Evolutionary conservation across 2,797 vertebrate genomes (phyloP), one percentile per base, ranked within the genome.

Genomic region (Cuniculus paca): DNA sequence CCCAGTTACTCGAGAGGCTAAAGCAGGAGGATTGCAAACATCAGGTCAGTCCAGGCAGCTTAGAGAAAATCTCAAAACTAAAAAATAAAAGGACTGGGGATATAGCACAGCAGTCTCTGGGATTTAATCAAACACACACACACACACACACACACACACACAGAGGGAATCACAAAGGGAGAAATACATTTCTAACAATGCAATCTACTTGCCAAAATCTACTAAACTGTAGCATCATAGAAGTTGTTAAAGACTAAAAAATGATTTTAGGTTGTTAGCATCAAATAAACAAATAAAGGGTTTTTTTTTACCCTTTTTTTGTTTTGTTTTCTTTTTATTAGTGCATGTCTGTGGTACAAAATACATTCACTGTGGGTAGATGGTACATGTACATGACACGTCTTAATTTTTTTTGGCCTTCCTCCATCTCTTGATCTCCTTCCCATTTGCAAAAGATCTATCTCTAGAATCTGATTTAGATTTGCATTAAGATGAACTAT

Each of bases 121-220:
- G 70, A 42, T 74, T 24, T 45, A 42, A 74, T 74, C 39, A 13
- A 28, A 77, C 8, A 50, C 39, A 70, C 68, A 70, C 36, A 70
- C 68, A 70, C n/a, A 70, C 63, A 70, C 70, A 24, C 20, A 42
- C 11, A 74, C 70, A 45, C 72, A 45, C 42, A 75, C 39, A 48
- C 72, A 75, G 22, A 45, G 3, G 20, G n/a, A 24, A 42, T 10
- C 4, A 78, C 50, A 83, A 91, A 78, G 12, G 58, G 12, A 84
- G 45, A 80, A 95, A 95, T 83, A 36, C 0, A 48, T 90, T 92
- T 86, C 56, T 85, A 90, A 75, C 63, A 92, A 83, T 39, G 6
- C 2, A 87, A 72, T 72, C 48, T 50, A 58, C 63, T 92, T 90
- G 13, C 8, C 58, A 86, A 92, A 93, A 26, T 31, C 10, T 58